Conservation (phyloP, 2,113 vertebrate genomes). For the Cavia porcellus region DNA sequence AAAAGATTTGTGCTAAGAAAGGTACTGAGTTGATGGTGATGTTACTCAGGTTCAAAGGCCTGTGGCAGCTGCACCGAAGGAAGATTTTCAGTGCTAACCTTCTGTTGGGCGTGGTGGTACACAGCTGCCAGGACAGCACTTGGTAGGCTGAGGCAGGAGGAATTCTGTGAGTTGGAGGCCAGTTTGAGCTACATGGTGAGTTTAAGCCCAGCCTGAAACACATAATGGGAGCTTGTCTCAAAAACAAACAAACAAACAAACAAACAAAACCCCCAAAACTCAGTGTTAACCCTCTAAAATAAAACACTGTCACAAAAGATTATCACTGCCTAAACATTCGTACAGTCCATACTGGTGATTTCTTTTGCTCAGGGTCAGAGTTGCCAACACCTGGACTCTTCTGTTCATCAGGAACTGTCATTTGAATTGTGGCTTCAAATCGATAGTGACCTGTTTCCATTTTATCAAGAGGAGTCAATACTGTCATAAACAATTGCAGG, state of each 20-base stretch:
- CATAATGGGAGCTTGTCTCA: neutral
- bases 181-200: no score
- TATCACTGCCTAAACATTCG: neutral
- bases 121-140: no score
- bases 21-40: neutral
- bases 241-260: neutral
- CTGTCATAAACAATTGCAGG: neutral
- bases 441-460: constrained; percentile 34
- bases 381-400: constrained; percentile 32
- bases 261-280: neutral
- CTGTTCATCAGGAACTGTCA: constrained; percentile 28
- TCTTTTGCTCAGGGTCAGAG: neutral
- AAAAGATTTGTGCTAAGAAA: neutral
- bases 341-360: neutral
- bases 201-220: neutral
- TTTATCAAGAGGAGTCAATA: neutral
- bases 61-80: neutral
- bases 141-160: neutral
- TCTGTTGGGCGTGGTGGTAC: no score
- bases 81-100: neutral
- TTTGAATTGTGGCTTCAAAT: constrained; percentile 37
- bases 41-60: neutral
- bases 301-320: neutral
- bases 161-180: neutral
- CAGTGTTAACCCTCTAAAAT: neutral